These are phyloP conservation scores for Ardeotis arabs DNA, from an alignment of 2,113 vertebrate species.

Conservation along the genomic window DNA sequence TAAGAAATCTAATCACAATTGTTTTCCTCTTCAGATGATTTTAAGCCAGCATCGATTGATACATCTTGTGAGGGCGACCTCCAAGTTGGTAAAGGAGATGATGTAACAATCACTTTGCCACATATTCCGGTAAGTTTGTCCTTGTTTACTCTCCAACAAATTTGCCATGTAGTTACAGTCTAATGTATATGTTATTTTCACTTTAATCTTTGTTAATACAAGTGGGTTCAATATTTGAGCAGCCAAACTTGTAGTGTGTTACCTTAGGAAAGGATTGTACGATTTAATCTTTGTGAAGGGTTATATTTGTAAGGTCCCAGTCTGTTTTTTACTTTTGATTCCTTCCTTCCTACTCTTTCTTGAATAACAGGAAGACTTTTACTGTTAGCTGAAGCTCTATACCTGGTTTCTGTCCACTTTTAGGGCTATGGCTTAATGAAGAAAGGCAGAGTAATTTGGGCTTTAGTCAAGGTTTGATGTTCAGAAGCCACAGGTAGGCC, in stretches of 20 bases:
- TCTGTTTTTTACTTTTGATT: background rate
- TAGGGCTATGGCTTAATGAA: background rate
- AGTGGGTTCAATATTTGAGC: background rate
- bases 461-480: background rate
- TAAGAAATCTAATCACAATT: background rate
- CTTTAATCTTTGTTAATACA: background rate
- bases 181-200: background rate
- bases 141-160: background rate
- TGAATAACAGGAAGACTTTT: background rate
- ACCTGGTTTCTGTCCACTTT: background rate
- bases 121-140: conserved; percentile 90
- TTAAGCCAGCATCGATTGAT: conserved; percentile 97
- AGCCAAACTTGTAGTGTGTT: background rate
- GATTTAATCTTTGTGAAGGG: background rate
- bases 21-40: conserved; percentile 86
- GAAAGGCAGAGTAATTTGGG: background rate
- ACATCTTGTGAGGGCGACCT: conserved; percentile 95
- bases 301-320: background rate
- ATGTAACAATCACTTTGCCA: conserved; percentile 96
- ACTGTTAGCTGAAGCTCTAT: background rate
- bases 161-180: background rate
- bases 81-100: conserved; percentile 97
- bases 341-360: background rate
- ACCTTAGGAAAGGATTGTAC: background rate
- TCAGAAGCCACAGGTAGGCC: background rate